phyloP scores from a whole-genome alignment of 1,140 invertebrate species.

The Physella acuta region DNA sequence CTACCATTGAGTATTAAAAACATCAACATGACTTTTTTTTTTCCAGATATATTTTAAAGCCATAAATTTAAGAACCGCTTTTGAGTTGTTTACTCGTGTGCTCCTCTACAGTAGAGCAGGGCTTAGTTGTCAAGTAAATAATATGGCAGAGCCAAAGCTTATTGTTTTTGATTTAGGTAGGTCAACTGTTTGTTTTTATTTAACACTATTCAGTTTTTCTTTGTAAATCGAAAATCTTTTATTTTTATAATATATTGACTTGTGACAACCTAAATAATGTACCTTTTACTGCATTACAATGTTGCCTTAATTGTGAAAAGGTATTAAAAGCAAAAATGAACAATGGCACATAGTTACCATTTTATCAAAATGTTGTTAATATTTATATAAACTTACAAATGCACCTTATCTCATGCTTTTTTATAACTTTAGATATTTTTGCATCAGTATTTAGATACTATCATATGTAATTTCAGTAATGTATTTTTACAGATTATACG shows the following conservation, averaged over 20 bases:
- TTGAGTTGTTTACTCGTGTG: too few species aligned
- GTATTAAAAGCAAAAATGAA: neutral
- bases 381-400: neutral
- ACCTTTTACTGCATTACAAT: too few species aligned
- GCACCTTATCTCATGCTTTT: neutral
- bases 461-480: neutral
- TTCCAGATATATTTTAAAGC: too few species aligned
- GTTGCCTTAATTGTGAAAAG: neutral
- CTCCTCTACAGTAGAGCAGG: too few species aligned
- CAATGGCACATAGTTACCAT: neutral
- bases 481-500: constrained; percentile 70
- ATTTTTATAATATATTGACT: too few species aligned
- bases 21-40: too few species aligned
- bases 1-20: too few species aligned
- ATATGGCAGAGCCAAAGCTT: constrained; percentile 36
- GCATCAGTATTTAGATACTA: neutral
- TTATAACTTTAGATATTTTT: neutral
- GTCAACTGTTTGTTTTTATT: too few species aligned
- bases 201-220: too few species aligned
- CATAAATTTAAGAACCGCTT: too few species aligned
- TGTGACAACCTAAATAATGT: too few species aligned
- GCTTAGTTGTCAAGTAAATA: neutral
- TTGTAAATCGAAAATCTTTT: too few species aligned
- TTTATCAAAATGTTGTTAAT: neutral
- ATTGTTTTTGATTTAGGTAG: constrained; percentile 47